Base-by-base conservation (phyloP, 64 coral and sea anemone species). In the Stichodactyla mertensii region DNA sequence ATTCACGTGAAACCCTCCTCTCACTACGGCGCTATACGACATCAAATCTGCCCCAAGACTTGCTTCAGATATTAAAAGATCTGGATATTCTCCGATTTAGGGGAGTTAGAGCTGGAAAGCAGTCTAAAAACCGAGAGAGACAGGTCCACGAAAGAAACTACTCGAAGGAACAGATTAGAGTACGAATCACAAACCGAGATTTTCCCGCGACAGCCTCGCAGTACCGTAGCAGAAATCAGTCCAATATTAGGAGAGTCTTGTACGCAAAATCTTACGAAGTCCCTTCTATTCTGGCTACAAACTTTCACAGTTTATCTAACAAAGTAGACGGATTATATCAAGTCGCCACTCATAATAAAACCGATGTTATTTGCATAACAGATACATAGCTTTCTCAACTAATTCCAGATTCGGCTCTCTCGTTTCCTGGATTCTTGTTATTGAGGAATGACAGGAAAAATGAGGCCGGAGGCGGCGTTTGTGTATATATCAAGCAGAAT, bases 81-180 rank as follows among this genome's bases (percentile, higher is more conserved):
- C 82, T 90, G 23, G 84, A 90, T 85, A 85, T 90, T 80, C 89
- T 85, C 66, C 83, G n/a, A 85, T 90, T 90, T 77, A 90, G 89
- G 24, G 89, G 83, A 90, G 56, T 78, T 66, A 67, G 27, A 61
- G 84, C 83, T 66, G 89, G 89, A 27, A 91, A 67, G 70, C 83
- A 81, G 59, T 91, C 77, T 52, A 12, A 85, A 90, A 90, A 90
- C 77, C 55, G 82, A 90, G 61, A 85, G 18, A 90, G 36, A 77
- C 67, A 78, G 67, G 15, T 51, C 7, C 18, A 74, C 31, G 27
- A 86, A 26, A 19, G 59, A 77, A 83, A 64, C 5, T 14, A 64
- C 4, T 19, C 61, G 11, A 64, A 16, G 11, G 10, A 64, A 64
- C 14, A 64, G 16, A 64, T 64, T 16, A 64, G 16, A 16, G 61